Evolutionary conservation across 2,888 invertebrate species (phyloP).

Genomic region (Acanthoscelides obtectus): DNA sequence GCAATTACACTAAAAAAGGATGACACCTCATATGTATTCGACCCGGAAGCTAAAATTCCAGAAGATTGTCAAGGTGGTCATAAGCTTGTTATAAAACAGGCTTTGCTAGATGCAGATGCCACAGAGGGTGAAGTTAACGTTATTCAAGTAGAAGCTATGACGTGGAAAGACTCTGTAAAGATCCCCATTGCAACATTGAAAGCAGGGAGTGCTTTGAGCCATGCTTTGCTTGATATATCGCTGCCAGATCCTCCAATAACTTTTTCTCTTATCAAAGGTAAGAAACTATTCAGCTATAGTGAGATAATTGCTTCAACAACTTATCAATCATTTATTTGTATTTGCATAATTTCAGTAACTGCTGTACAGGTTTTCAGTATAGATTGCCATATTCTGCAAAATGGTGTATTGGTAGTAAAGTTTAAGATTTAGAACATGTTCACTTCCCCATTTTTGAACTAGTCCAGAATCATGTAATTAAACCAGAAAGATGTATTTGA

Average conservation of each 20-base stretch:
- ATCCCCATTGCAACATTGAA: constrained; percentile 80
- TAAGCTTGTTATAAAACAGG: constrained; percentile 77
- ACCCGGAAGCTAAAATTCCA: constrained; percentile 68
- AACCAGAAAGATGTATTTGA: too few relatives aligned
- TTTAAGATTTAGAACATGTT: too few relatives aligned
- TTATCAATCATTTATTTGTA: too few relatives aligned
- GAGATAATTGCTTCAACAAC: too few relatives aligned
- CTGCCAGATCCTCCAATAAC: constrained; percentile 85
- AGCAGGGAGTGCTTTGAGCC: constrained; percentile 71
- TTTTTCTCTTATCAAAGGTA: constrained; percentile 65
- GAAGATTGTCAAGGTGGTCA: constrained; percentile 71
- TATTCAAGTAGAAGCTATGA: constrained; percentile 64
- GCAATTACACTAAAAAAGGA: background rate
- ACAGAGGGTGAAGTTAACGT: constrained; percentile 53
- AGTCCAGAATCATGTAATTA: too few relatives aligned
- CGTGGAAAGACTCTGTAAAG: constrained; percentile 72
- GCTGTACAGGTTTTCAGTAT: too few relatives aligned
- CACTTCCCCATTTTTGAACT: too few relatives aligned
- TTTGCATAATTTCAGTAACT: too few relatives aligned
- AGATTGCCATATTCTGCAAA: too few relatives aligned
- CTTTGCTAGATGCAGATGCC: constrained; percentile 75
- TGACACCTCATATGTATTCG: constrained; percentile 33
- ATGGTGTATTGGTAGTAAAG: too few relatives aligned
- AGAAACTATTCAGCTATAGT: too few relatives aligned
- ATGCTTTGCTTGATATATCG: constrained; percentile 68